phyloP scores from a whole-genome alignment of 2,888 invertebrate species.

The Drepanosiphum platanoidis region DNA sequence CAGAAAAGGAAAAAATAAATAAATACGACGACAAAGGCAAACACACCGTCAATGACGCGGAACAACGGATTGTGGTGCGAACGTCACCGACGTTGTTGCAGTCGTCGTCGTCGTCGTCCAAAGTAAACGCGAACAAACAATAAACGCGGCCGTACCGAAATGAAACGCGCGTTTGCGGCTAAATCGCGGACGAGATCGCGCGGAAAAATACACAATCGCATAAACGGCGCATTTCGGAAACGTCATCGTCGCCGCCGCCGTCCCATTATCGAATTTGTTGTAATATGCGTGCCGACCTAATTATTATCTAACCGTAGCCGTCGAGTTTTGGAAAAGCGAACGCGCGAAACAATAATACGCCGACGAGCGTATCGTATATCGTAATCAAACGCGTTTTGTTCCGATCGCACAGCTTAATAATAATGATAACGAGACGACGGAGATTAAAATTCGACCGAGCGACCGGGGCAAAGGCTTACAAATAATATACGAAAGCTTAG shows the following conservation, averaged over 20 bases:
- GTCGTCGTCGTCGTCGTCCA: background rate
- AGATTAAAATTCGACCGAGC: background rate
- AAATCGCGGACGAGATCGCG: background rate
- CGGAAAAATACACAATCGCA: background rate
- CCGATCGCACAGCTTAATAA: too few species aligned
- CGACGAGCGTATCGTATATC: too few species aligned
- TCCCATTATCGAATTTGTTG: too few species aligned
- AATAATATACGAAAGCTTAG: background rate
- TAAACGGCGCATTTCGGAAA: slow-evolving; percentile 3
- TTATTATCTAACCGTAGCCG: too few species aligned
- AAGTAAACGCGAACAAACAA: background rate
- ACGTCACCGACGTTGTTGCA: background rate
- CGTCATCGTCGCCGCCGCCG: background rate
- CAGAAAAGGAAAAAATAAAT: too few species aligned
- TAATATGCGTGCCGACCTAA: too few species aligned
- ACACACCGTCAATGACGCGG: too few species aligned
- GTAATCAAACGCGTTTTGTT: too few species aligned
- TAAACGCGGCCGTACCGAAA: background rate
- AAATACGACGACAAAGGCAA: background rate
- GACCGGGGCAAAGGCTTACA: background rate
- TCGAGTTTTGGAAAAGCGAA: too few species aligned
- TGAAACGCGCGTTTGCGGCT: background rate
- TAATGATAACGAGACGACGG: background rate
- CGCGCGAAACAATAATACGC: too few species aligned
- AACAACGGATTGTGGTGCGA: too few species aligned